Base-by-base conservation (phyloP, 2,797 vertebrate species). In the Platyrinchus mystaceus region DNA sequence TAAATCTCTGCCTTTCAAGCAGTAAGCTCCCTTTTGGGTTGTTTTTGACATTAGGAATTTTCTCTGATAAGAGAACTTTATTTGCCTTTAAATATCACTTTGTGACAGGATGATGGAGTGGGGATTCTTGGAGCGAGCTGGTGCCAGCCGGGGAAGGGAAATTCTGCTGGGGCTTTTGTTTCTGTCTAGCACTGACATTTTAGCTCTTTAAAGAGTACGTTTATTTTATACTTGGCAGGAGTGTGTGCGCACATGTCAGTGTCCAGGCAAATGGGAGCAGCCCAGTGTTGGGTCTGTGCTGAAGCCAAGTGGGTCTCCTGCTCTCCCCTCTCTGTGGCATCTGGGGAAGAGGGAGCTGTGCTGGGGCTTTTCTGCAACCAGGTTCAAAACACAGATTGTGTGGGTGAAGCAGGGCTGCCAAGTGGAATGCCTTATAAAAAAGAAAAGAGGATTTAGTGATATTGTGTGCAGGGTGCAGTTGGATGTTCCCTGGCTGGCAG, bases 61-160 rank as follows among this genome's bases (percentile, higher is more conserved):
- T 95, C 82, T 82, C 85, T 17, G 96, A 94, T 97, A 96, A 97
- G 93, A 91, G 79, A 79, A 87, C 67, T 89, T 94, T 87, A 88
- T 93, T 93, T 96, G 94, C 81, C 88, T 92, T 96, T 93, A 96
- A 96, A 94, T 95, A 97, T 93, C 93, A 58, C 83, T 97, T 94
- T 96, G 95, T 96, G 97, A 93, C 96, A 97, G 95, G 89, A 94
- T 97, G 95, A 97, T 95, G 87, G 95, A 97, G 87, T 90, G 90
- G 80, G 47, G 90, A 91, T 95, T 97, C 95, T 96, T 97, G 87
- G 93, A 97, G 91, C 4, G 37, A 96, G 78, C 55, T 56, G 0
- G 95, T 97, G 97, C 96, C 97, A 97, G 96, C 89, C 76, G 0
- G 84, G 58, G 95, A 96, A 95, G 89, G 94, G 94, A 94, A 96